phyloP scores from a whole-genome alignment of 2,888 invertebrate species.

The Noctua pronuba region DNA sequence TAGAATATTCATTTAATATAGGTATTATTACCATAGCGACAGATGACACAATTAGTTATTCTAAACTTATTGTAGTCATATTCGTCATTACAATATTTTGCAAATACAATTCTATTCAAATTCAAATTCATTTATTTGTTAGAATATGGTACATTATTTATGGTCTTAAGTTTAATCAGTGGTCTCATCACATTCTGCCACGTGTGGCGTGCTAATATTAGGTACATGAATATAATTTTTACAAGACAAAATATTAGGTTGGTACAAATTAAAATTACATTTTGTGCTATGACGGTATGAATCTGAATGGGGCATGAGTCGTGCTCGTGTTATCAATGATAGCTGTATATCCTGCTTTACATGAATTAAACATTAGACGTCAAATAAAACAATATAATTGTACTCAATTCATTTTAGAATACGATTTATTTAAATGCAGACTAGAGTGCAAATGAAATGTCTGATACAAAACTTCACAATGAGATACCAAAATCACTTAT shows the following conservation, averaged over 20 bases:
- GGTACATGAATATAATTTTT: no score
- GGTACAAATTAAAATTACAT: no score
- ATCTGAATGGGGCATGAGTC: constrained; percentile 2
- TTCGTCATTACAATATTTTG: not conserved
- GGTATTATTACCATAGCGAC: not conserved
- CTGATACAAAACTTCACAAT: not conserved
- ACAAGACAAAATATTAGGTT: no score
- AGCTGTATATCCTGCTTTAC: constrained; percentile 14
- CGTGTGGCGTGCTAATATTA: no score
- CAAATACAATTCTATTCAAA: constrained; percentile 3
- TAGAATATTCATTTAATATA: no score
- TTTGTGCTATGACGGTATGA: not conserved
- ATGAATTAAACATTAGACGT: constrained; percentile 23
- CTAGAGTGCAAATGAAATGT: not conserved
- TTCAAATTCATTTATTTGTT: no score
- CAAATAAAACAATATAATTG: not conserved
- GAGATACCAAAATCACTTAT: not conserved
- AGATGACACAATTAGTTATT: not conserved
- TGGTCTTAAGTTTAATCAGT: no score
- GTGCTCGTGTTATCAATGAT: constrained; percentile 16
- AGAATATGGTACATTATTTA: no score
- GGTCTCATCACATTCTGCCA: no score
- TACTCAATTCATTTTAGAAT: not conserved
- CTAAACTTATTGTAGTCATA: not conserved
- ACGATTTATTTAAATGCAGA: not conserved